These are phyloP conservation scores for Pipistrellus nathusii DNA, from an alignment of 2,797 vertebrate genomes.

Conservation along the genomic window DNA sequence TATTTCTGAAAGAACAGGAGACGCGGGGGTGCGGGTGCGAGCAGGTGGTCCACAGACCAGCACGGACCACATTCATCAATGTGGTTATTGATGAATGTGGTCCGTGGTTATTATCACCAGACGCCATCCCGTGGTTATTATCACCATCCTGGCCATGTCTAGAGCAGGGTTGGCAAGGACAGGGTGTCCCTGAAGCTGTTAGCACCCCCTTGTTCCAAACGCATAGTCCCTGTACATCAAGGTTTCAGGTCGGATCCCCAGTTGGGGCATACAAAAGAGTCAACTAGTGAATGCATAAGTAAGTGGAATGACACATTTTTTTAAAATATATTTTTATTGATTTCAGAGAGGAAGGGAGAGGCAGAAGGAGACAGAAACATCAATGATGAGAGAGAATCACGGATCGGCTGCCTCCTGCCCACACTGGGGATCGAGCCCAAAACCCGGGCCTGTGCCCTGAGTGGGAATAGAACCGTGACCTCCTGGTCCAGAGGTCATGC, in stretches of 20 bases:
- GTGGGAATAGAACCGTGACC: too few relatives aligned
- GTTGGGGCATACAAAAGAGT: not conserved
- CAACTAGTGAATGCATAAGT: not conserved
- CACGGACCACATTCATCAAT: not conserved
- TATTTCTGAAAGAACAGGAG: not conserved
- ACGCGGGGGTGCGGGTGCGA: not conserved
- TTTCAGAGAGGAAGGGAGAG: too few relatives aligned
- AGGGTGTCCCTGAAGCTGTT: not conserved
- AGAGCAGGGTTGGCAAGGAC: not conserved
- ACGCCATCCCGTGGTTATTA: not conserved
- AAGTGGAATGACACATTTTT: not conserved
- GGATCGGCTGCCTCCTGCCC: too few relatives aligned
- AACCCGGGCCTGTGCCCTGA: too few relatives aligned
- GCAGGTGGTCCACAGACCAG: not conserved
- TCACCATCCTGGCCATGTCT: not conserved
- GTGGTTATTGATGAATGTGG: too few relatives aligned
- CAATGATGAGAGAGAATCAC: too few relatives aligned
- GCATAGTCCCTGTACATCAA: not conserved
- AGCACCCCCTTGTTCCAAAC: not conserved
- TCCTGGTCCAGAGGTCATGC: too few relatives aligned
- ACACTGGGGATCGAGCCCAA: accelerated
- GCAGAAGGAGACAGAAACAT: too few relatives aligned
- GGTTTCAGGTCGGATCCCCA: not conserved
- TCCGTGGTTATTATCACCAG: too few relatives aligned
- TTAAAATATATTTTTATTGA: too few relatives aligned